Percentiles rank a stretch among this genome's conserved stretches.
Evolutionary conservation across 2,113 vertebrate genomes (phyloP).

Genomic region (Anolis carolinensis): DNA sequence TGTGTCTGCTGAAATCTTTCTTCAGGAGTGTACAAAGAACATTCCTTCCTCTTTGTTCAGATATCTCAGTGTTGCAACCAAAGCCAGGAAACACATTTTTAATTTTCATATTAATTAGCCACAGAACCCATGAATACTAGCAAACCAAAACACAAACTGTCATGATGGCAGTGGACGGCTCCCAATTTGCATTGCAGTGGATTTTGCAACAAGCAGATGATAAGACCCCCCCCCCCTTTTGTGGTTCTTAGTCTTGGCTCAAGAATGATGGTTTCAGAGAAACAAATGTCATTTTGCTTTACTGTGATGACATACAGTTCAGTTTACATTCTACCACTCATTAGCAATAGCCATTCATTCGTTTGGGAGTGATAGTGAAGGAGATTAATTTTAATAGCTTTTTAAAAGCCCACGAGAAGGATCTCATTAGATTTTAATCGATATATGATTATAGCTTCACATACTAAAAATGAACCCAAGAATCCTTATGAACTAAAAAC

Average conservation of each 20-base stretch:
- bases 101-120: constrained; percentile 55
- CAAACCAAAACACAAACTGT: constrained; percentile 34
- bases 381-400: not conserved
- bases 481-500: too few species aligned
- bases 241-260: not conserved
- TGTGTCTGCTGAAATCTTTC: constrained; percentile 25
- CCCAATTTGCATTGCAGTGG: constrained; percentile 41
- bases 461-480: too few species aligned
- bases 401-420: not conserved
- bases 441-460: not conserved
- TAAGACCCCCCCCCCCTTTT: not conserved
- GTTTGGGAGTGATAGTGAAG: not conserved
- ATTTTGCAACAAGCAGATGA: constrained; percentile 9
- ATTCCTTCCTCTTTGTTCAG: constrained; percentile 32
- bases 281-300: not conserved
- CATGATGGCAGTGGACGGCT: constrained; percentile 30
- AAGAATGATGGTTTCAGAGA: constrained; percentile 3
- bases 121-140: constrained; percentile 45
- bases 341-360: not conserved
- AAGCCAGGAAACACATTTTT: constrained; percentile 30
- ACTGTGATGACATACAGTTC: not conserved
- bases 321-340: too few species aligned
- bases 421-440: not conserved
- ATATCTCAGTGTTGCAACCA: constrained; percentile 25
- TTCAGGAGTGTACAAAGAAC: constrained; percentile 22